These are phyloP conservation scores for Eubasilissa regina DNA, from an alignment of 1,140 invertebrate genomes.

Conservation along the genomic window DNA sequence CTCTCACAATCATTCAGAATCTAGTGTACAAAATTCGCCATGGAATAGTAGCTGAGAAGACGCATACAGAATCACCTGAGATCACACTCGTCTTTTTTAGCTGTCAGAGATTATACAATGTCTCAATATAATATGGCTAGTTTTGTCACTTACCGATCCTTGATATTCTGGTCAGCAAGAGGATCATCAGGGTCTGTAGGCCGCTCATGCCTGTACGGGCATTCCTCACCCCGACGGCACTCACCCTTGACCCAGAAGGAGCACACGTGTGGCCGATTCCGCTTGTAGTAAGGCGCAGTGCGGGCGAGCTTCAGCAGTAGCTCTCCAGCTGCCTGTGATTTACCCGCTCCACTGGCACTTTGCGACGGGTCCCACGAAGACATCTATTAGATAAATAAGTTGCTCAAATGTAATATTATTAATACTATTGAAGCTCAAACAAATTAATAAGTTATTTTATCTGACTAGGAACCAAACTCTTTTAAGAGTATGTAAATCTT, in stretches of 20 bases:
- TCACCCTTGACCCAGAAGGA: constrained; percentile 99
- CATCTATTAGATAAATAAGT: constrained; percentile 62
- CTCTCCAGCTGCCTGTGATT: constrained; percentile 88
- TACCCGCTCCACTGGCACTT: constrained; percentile 78
- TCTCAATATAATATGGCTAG: no score
- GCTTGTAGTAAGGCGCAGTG: constrained; percentile 98
- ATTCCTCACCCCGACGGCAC: constrained; percentile 98
- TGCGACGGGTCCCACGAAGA: constrained; percentile 76
- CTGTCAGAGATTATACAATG: no score
- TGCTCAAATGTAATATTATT: neutral
- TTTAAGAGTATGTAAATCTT: no score
- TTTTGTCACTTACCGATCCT: constrained; percentile 78
- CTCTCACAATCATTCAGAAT: no score
- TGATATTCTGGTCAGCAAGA: constrained; percentile 98
- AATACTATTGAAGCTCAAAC: no score
- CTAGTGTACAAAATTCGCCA: no score
- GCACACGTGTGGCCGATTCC: constrained; percentile 99
- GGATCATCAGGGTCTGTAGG: constrained; percentile 99
- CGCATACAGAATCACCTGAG: no score
- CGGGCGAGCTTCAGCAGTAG: constrained; percentile 95
- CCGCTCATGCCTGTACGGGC: constrained; percentile 99
- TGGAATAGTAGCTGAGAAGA: no score
- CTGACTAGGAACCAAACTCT: no score
- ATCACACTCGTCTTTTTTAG: no score
- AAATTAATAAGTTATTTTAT: no score